phyloP scores from a whole-genome alignment of 2,797 vertebrate species.

The Danio aesculapii region DNA sequence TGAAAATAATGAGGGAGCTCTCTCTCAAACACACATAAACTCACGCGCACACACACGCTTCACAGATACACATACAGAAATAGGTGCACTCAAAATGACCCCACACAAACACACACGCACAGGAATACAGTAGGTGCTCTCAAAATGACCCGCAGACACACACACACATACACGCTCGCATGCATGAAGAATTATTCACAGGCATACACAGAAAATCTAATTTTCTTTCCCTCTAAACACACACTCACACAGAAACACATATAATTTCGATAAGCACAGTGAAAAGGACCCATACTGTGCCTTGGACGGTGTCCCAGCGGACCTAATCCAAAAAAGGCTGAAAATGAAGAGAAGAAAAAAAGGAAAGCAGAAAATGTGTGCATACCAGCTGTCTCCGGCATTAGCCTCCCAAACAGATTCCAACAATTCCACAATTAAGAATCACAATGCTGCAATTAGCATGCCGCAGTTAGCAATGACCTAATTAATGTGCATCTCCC shows the following conservation, averaged over 20 bases:
- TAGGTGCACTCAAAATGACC: neutral
- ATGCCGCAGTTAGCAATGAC: conserved; percentile 67
- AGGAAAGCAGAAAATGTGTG: conserved; percentile 49
- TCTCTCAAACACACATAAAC: too few relatives aligned
- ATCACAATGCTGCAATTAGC: conserved; percentile 75
- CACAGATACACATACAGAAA: conserved; percentile 7
- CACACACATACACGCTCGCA: neutral
- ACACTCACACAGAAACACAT: neutral
- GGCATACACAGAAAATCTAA: conserved; percentile 5
- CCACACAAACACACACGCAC: neutral
- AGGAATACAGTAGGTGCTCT: neutral
- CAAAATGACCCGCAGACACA: neutral
- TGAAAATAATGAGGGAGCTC: conserved; percentile 60
- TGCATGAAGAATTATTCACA: conserved; percentile 16
- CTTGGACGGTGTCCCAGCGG: conserved; percentile 73
- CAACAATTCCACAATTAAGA: conserved; percentile 76
- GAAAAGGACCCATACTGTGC: conserved; percentile 59
- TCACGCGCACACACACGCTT: neutral
- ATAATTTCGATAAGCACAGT: conserved; percentile 12
- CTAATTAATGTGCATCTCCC: conserved; percentile 72
- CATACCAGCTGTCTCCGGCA: conserved; percentile 73
- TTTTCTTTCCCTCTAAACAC: conserved; percentile 6
- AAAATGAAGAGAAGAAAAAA: conserved; percentile 4
- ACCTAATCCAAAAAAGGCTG: conserved; percentile 55
- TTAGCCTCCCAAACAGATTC: conserved; percentile 74